Percentiles rank a stretch among this genome's conserved stretches.
Conservation (phyloP, 2,797 vertebrate species). For the Adrianichthys oophorus region DNA sequence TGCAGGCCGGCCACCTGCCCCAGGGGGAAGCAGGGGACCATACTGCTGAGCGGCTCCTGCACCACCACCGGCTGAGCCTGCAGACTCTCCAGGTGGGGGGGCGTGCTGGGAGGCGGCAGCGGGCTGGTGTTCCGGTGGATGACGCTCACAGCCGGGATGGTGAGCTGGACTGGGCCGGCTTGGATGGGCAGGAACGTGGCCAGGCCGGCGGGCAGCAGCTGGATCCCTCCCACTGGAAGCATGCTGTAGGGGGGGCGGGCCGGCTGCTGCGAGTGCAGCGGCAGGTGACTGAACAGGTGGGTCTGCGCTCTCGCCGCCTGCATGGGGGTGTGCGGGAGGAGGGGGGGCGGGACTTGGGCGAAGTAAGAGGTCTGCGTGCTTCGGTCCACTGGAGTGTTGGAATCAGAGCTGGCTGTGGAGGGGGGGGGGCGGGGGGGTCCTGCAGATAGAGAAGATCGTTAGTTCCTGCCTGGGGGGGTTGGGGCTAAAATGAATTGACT, state of each 20-base stretch:
- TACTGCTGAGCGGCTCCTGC: conserved; percentile 80
- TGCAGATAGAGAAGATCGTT: conserved; percentile 25
- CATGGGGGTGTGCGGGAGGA: conserved; percentile 57
- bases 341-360: conserved; percentile 65
- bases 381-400: conserved; percentile 65
- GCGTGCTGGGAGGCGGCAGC: conserved; percentile 59
- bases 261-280: conserved; percentile 93
- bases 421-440: conserved; percentile 40
- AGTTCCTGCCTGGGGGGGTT: not conserved
- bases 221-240: conserved; percentile 92
- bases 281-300: conserved; percentile 94
- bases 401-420: conserved; percentile 45
- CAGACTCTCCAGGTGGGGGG: conserved; percentile 63
- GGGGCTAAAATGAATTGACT: conserved; percentile 24
- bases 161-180: conserved; percentile 89
- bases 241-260: conserved; percentile 85
- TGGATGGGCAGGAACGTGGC: conserved; percentile 94
- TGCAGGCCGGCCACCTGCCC: conserved; percentile 86
- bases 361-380: conserved; percentile 73
- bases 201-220: conserved; percentile 89
- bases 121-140: conserved; percentile 87
- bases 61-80: conserved; percentile 71
- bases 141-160: conserved; percentile 90
- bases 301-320: conserved; percentile 62
- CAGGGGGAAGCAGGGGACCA: conserved; percentile 90